Percentiles rank a stretch among this genome's conserved stretches.
These are phyloP conservation scores for Corvus moneduloides DNA, from an alignment of 2,113 vertebrate genomes.

Conservation along the genomic window DNA sequence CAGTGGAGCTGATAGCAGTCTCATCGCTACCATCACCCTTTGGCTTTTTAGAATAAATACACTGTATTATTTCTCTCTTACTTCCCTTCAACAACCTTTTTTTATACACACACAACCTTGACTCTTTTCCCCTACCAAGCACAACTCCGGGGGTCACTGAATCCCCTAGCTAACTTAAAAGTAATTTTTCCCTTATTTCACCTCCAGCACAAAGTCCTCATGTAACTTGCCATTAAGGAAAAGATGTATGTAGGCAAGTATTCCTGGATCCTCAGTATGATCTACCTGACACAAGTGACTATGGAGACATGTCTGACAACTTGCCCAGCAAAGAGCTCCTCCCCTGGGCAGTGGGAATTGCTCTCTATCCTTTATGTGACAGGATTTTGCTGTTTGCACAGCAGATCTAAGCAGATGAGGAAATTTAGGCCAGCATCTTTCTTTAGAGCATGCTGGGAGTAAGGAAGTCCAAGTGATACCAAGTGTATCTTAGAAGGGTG, in stretches of 20 bases:
- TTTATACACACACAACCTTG: neutral
- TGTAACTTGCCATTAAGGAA: neutral
- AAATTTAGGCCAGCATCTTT: neutral
- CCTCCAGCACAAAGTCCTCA: neutral
- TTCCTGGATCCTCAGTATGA: neutral
- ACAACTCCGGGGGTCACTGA: neutral
- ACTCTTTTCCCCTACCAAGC: neutral
- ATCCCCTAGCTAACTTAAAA: rapidly evolving
- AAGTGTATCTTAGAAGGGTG: neutral
- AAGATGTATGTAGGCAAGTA: neutral
- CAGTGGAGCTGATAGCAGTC: neutral
- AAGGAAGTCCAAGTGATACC: neutral
- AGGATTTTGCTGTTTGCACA: neutral
- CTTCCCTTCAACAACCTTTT: neutral
- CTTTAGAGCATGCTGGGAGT: neutral
- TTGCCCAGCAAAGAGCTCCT: neutral
- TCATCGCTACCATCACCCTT: neutral
- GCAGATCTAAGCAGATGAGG: neutral
- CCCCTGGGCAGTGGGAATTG: neutral
- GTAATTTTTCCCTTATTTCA: neutral
- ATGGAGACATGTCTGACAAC: neutral
- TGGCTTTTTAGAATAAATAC: neutral
- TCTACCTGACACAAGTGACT: neutral
- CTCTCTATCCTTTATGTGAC: neutral
- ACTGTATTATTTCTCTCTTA: neutral